Conservation (phyloP, 1,140 invertebrate species). For the Drosophila lacteicornis region DNA sequence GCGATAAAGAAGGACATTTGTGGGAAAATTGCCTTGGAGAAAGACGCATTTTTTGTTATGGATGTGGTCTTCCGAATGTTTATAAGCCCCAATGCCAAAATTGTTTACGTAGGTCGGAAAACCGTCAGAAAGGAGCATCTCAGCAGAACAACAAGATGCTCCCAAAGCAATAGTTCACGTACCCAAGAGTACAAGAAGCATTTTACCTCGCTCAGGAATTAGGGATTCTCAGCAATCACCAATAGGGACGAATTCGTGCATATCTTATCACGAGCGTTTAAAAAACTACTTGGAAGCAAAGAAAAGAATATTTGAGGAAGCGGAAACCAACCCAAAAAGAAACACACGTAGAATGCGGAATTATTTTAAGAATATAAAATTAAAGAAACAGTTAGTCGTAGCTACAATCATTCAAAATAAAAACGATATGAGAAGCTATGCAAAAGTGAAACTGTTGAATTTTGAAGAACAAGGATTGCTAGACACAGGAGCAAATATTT, state of each 20-base stretch:
- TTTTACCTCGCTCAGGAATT: too few species aligned
- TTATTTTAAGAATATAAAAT: constrained; percentile 1
- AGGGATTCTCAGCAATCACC: background rate
- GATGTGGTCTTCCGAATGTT: too few species aligned
- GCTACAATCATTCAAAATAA: background rate
- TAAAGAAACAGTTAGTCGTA: constrained; percentile 3
- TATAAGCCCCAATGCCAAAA: too few species aligned
- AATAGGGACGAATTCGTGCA: background rate
- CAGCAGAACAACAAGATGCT: too few species aligned
- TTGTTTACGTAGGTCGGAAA: too few species aligned
- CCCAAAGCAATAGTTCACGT: background rate
- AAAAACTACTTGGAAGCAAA: constrained; percentile 1
- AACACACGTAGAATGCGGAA: background rate
- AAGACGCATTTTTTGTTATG: too few species aligned
- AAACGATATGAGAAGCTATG: constrained; percentile 13
- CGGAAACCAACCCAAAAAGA: background rate
- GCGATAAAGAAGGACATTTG: too few species aligned
- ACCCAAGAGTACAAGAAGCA: background rate
- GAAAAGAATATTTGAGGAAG: background rate
- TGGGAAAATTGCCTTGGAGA: too few species aligned
- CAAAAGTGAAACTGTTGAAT: constrained; percentile 9
- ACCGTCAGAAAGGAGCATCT: too few species aligned
- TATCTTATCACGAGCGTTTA: background rate
- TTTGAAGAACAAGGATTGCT: constrained; percentile 14
- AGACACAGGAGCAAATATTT: constrained; percentile 25